Percentiles rank a stretch among this genome's conserved stretches.
These are phyloP conservation scores for Antennarius maculatus DNA, from an alignment of 2,797 vertebrate species.

Conservation along the genomic window DNA sequence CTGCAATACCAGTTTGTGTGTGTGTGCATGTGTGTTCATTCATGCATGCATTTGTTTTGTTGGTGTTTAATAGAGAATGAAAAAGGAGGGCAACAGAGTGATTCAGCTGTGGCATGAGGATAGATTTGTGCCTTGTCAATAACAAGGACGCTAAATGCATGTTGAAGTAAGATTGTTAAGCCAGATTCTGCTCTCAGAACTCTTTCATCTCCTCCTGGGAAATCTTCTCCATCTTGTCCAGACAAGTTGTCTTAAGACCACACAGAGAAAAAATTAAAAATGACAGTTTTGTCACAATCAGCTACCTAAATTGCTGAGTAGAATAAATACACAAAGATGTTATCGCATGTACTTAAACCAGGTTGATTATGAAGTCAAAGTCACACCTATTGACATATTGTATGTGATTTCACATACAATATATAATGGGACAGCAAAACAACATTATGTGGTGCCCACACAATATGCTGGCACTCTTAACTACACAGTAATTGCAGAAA, in stretches of 20 bases:
- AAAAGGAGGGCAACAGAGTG: constrained; percentile 54
- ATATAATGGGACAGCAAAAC: constrained; percentile 1
- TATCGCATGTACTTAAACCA: constrained; percentile 16
- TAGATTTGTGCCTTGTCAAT: constrained; percentile 53
- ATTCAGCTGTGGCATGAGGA: constrained; percentile 56
- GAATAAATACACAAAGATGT: constrained; percentile 17
- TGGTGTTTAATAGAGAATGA: constrained; percentile 68
- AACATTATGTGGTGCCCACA: constrained; percentile 13
- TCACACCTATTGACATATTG: no score
- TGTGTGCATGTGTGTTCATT: constrained; percentile 37
- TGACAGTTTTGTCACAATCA: constrained; percentile 36
- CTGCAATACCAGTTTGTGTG: constrained; percentile 28
- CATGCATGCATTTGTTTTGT: constrained; percentile 64
- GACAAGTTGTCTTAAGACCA: constrained; percentile 40
- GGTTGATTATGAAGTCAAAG: constrained; percentile 19
- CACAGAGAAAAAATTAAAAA: constrained; percentile 32
- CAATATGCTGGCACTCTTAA: neutral
- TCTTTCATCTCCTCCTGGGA: constrained; percentile 38
- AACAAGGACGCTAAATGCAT: constrained; percentile 54
- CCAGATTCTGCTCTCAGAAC: constrained; percentile 40
- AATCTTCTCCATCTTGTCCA: constrained; percentile 36
- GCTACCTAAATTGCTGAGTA: constrained; percentile 24
- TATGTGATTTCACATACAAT: neutral
- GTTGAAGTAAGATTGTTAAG: constrained; percentile 41
- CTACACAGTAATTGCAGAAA: neutral